Evolutionary conservation across 2,113 vertebrate species (phyloP).

Genomic region (Brachyhypopomus gauderio): DNA sequence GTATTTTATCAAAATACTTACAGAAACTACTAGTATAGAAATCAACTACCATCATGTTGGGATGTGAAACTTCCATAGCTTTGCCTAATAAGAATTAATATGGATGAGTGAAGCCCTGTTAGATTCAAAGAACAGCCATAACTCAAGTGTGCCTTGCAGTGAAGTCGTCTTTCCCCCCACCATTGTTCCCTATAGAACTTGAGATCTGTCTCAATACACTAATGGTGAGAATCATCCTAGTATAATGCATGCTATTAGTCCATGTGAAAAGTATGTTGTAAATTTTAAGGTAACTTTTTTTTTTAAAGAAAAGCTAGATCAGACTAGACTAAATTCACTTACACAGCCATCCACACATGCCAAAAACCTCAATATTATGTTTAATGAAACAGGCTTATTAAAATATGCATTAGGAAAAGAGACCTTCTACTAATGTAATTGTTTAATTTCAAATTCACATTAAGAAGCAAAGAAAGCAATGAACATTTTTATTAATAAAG

Average conservation of each 20-base stretch:
- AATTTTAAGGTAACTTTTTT: slow-evolving; percentile 29
- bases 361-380: background rate
- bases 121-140: slow-evolving; percentile 43
- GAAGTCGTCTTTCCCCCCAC: background rate
- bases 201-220: background rate
- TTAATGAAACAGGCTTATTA: background rate
- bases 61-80: slow-evolving; percentile 9
- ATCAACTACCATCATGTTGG: slow-evolving; percentile 19
- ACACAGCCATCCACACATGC: background rate
- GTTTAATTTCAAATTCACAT: background rate
- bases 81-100: slow-evolving; percentile 30
- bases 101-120: slow-evolving; percentile 15
- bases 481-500: background rate
- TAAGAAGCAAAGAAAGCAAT: background rate
- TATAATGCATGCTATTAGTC: slow-evolving; percentile 30
- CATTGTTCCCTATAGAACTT: background rate
- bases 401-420: background rate
- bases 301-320: background rate
- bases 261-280: slow-evolving; percentile 43
- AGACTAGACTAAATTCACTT: background rate
- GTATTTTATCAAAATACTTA: slow-evolving; percentile 2
- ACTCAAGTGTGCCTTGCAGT: slow-evolving; percentile 52
- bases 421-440: background rate
- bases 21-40: background rate
- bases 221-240: background rate